Evolutionary conservation across 2,113 vertebrate species (phyloP), one percentile per base, ranked within the genome.

Genomic region (Psittacara wagleri): DNA sequence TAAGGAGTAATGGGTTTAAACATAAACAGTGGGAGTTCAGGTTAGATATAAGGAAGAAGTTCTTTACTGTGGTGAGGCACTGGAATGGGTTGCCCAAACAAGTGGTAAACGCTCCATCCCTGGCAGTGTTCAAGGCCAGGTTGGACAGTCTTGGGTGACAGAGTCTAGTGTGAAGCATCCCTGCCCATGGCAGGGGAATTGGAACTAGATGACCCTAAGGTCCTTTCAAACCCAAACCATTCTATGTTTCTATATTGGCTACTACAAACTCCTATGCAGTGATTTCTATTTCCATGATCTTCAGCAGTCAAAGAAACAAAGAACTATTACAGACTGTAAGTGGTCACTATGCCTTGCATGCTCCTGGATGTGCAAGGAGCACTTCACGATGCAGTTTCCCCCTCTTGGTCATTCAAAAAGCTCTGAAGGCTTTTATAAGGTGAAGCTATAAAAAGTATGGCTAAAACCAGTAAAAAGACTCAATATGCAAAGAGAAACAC

Each of bases 331-430:
- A 35, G 49, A 69, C 10, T 61, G 22, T 19, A 14, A 43, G 39
- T 29, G 55, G 52, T 8, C 75, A 7, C 52, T 20, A 28, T 28
- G 39, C 33, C 59, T n/a, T 11, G 35, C 27, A 28, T 27, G 43
- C 43, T 64, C 37, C 69, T 35, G n/a, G 57, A 35, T 35, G 33
- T 15, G 13, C n/a, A 59, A 68, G 59, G 77, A 88, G 51, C 48
- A 27, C 20, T 67, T 54, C 67, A 43, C 15, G 0, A 8, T 0
- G 13, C 13, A 27, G 8, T 39, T 49, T 54, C 70, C 57, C 59
- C n/a, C 24, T 5, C 13, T 2, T 18, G 57, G 62, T 70, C 75
- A 44, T 19, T 54, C 55, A 22, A 27, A 62, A 59, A 72, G 7
- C 39, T 83, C 35, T 59, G 28, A 68, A 46, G 31, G 62, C 39